Base-by-base conservation (phyloP, 2,797 vertebrate genomes). In the Artibeus jamaicensis region DNA sequence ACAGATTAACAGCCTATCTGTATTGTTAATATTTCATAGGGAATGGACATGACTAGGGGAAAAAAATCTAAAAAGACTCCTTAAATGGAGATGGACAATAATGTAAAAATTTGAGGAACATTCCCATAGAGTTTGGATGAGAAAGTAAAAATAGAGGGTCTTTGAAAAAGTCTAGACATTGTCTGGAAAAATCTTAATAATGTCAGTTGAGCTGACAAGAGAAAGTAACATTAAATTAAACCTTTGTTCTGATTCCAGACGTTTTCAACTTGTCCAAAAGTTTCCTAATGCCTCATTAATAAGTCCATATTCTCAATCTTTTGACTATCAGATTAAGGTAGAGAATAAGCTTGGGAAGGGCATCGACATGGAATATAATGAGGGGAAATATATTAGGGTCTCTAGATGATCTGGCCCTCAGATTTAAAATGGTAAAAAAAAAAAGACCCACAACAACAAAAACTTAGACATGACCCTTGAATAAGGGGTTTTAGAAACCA, bases 161-260 rank as follows among this genome's bases (percentile, higher is more conserved):
- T 92, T 83, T 88, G 53, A 68, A 78, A 76, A 26, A 68, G 32
- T 79, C 70, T 71, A 86, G 86, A 59, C 0, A 7, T 32, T 26
- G 32, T 53, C 53, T 95, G 85, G 39, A 82, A 90, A 87, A 85
- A 88, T 76, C 22, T 48, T 88, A 73, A 78, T 90, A 74, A 11
- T 11, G 44, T 29, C 22, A 71, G 32, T 53, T 92, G 29, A 87
- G 9, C 42, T 77, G 44, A 83, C 1, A 3, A 57, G 16, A 89
- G 44, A 57, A 90, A 78, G 32, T 73, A 77, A 93, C 3, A 50
- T 1, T 87, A 62, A 86, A 89, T 76, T 85, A 93, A 96, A 62
- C 22, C 6, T 32, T 91, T 94, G 19, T 77, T 94, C 70, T 90
- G 19, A 46, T 77, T 84, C 42, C n/a, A 55, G 62, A 68, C 18